Base-by-base conservation (phyloP, 2,888 invertebrate species). In the Philereme vetulata region DNA sequence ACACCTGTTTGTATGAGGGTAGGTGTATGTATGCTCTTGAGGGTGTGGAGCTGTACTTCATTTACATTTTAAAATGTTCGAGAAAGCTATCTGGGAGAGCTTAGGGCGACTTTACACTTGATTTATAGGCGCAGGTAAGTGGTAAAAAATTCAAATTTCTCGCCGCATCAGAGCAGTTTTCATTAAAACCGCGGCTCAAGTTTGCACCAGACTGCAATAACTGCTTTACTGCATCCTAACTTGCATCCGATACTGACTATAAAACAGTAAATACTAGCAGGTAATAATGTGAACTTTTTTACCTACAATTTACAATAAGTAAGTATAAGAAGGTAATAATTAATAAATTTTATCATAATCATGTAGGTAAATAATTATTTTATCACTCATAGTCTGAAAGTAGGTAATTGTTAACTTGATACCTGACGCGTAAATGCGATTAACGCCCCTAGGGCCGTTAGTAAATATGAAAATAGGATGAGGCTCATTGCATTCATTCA, bases 111-210 rank as follows among this genome's bases (percentile, higher is more conserved):
- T 87, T 86, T 85, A 71, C 84, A 75, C 75, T 82, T 90, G 90
- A 91, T 91, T 91, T 91, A 91, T 89, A 89, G 85, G 82, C 86
- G 70, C 85, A 90, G 88, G 88, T 89, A 90, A 90, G 85, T 85
- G 88, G 84, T 78, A 87, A 89, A 90, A 91, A 87, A 90, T 90
- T 91, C 81, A 90, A 90, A 90, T 90, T 90, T 82, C 65, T 65
- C 75, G 65, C 77, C 75, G 72, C 74, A 60, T 56, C 60, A 65
- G 68, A 74, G 77, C 77, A 76, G 76, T 76, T 78, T 71, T 77
- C 75, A 81, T 82, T 75, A 82, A 79, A 75, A 72, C 73, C 72
- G 72, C 62, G 67, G 64, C 70, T 62, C 36, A 77, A 81, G 76
- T 77, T 81, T 76, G 76, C 80, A 74, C 76, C 82, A 77, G 77